Evolutionary conservation across 2,888 invertebrate species (phyloP), one percentile per base, ranked within the genome.

Genomic region (Tetramorium bicarinatum): DNA sequence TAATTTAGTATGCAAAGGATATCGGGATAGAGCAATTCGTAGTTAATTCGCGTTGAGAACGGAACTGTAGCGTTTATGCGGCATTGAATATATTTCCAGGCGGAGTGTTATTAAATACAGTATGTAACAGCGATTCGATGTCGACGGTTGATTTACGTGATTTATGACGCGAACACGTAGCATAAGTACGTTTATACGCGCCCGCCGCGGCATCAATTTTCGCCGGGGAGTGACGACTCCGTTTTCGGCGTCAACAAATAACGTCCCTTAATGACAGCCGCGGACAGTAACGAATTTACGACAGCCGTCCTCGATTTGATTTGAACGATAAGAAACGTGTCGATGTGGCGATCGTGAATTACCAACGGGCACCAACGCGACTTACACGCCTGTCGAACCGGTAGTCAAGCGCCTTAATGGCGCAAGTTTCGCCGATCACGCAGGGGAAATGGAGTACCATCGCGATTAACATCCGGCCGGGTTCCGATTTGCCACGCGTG

Each of bases 281-380:
- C 44, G 81, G 15, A 52, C 49, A 74, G 62, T 76, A 86, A 88
- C 84, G 84, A 86, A 29, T 15, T 64, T 82, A 25, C 29, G 83
- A 82, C 74, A 67, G 44, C 72, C 61, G n/a, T n/a, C 85, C 15
- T 61, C 25, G 64, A 34, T 44, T n/a, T n/a, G n/a, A n/a, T n/a
- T n/a, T 62, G 77, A 77, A 77, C 75, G 18, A 56, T 59, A 79
- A 85, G 82, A 87, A 83, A 85, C 61, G 76, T 84, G 83, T 41
- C 87, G 84, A 88, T 84, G 29, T 34, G 87, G 75, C 38, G 49
- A 80, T 41, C 71, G 84, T 84, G 87, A 88, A 80, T 88, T 84
- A 82, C 38, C 25, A 25, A 25, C 61, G 64, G 75, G 62, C 77
- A 34, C 29, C 29, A 34, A 34, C 84, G 47, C 80, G 66, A 77